Percentiles rank a stretch among this genome's conserved stretches.
Conservation (phyloP, 2,797 vertebrate genomes). For the Lates japonicus region DNA sequence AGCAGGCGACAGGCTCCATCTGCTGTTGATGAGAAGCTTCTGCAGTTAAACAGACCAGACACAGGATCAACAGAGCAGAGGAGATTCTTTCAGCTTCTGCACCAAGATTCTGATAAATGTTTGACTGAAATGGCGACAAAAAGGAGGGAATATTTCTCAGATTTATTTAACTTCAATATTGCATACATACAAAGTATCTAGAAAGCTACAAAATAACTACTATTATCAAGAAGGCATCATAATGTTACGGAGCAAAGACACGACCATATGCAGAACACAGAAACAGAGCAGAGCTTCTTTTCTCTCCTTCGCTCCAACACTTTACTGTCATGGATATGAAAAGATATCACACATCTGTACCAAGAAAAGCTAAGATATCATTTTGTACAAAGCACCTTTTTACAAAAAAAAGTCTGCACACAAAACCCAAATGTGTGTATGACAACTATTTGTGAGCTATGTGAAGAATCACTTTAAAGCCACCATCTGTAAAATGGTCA, state of each 20-base stretch:
- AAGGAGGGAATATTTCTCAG: slow-evolving; percentile 74
- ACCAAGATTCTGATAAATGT: background rate
- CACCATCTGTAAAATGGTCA: slow-evolving; percentile 93
- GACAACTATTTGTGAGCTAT: slow-evolving; percentile 95
- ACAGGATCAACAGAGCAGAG: background rate
- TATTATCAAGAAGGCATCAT: slow-evolving; percentile 99
- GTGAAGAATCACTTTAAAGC: slow-evolving; percentile 98
- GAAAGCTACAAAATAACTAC: slow-evolving; percentile 99
- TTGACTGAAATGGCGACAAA: slow-evolving; percentile 37
- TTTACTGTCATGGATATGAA: slow-evolving; percentile 96
- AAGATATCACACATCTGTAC: slow-evolving; percentile 99
- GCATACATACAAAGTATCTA: slow-evolving; percentile 99
- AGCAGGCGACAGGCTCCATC: slow-evolving; percentile 45
- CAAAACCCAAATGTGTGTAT: slow-evolving; percentile 94
- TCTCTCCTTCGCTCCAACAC: slow-evolving; percentile 91
- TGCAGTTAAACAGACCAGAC: slow-evolving; percentile 18
- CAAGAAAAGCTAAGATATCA: slow-evolving; percentile 97
- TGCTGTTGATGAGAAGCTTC: slow-evolving; percentile 48
- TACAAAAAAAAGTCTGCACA: slow-evolving; percentile 92
- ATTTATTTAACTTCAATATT: slow-evolving; percentile 99
- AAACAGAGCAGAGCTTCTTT: slow-evolving; percentile 89
- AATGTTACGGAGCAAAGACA: slow-evolving; percentile 99
- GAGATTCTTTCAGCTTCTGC: background rate
- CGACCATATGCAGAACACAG: slow-evolving; percentile 98
- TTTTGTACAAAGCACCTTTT: slow-evolving; percentile 97